Percentiles rank a stretch among this genome's conserved stretches.
Conservation (phyloP, 2,888 invertebrate genomes). For the Rambutsinella grinnellia region DNA sequence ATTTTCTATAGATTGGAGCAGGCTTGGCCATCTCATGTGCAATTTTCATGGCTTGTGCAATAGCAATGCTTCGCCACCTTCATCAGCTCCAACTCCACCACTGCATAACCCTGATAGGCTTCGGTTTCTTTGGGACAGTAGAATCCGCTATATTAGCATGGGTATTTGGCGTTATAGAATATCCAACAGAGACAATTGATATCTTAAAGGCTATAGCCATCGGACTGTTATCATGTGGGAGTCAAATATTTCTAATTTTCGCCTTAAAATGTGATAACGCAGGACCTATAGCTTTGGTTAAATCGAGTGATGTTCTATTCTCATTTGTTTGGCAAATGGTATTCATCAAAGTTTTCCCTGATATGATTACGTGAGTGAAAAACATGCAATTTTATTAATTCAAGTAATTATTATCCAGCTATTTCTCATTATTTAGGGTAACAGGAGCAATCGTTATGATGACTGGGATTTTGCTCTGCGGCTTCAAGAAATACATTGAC, state of each 20-base stretch:
- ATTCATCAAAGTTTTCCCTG: constrained; percentile 53
- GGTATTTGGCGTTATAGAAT: constrained; percentile 59
- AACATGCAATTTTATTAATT: too few species aligned
- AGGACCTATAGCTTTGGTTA: constrained; percentile 62
- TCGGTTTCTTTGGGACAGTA: constrained; percentile 61
- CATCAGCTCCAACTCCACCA: constrained; percentile 64
- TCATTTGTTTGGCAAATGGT: constrained; percentile 63
- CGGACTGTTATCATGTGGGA: constrained; percentile 58
- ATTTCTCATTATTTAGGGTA: constrained; percentile 52
- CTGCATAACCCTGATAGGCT: constrained; percentile 60
- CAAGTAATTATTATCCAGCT: too few species aligned
- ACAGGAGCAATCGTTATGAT: constrained; percentile 60
- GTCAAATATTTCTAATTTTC: constrained; percentile 64
- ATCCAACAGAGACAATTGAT: constrained; percentile 57
- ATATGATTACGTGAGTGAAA: constrained; percentile 51
- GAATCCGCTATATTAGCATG: constrained; percentile 58
- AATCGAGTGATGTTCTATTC: constrained; percentile 61
- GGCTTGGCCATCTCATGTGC: constrained; percentile 60
- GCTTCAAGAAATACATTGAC: constrained; percentile 60
- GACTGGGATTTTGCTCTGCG: constrained; percentile 60
- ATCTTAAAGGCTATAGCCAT: constrained; percentile 55
- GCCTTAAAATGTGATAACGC: constrained; percentile 62
- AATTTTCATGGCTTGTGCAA: constrained; percentile 61
- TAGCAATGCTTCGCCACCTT: constrained; percentile 64
- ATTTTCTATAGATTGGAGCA: constrained; percentile 60